Base-by-base conservation (phyloP, 2,113 vertebrate genomes). In the Lanius collurio region DNA sequence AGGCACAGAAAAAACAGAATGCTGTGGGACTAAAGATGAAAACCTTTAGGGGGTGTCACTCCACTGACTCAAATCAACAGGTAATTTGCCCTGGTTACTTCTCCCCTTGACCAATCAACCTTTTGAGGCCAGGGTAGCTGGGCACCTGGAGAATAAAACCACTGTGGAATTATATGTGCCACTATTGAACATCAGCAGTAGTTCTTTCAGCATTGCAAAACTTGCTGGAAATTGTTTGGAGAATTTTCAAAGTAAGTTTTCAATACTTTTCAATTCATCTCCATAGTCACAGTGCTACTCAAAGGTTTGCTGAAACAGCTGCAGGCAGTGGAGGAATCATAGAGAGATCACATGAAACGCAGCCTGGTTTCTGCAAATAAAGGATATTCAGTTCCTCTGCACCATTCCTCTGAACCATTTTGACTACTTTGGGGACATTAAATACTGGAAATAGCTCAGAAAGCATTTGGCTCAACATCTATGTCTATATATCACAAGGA, bases 261-360 rank as follows among this genome's bases (percentile, higher is more conserved):
- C 84, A 79, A n/a, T 64, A 85, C 74, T 95, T 94, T 94, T 57
- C 4, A 5, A 49, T 91, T 93, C 16, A 88, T 90, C 96, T 88
- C 93, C 67, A 76, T 23, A 86, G 94, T 44, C 83, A 74, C 39
- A 49, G 76, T 35, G 79, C 79, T 94, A 47, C 92, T 89, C 76
- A 96, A 94, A 96, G 86, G 86, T 90, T 83, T 92, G 67, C 90
- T 81, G 95, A 52, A 95, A 94, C 63, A 60, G 91, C 95, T 96
- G 65, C 87, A 93, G 87, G 94, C 91, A 93, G 69, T 30, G 49
- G 33, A 91, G 67, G 82, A 91, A 87, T 80, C 91, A 81, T 0
- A 84, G 74, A 55, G 93, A 91, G 81, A 93, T 63, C 83, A 91
- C 87, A 96, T 47, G 81, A 94, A 94, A 92, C 2, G 14, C 87